These are phyloP conservation scores for Bombus affinis DNA, from an alignment of 1,140 invertebrate species.

Conservation along the genomic window DNA sequence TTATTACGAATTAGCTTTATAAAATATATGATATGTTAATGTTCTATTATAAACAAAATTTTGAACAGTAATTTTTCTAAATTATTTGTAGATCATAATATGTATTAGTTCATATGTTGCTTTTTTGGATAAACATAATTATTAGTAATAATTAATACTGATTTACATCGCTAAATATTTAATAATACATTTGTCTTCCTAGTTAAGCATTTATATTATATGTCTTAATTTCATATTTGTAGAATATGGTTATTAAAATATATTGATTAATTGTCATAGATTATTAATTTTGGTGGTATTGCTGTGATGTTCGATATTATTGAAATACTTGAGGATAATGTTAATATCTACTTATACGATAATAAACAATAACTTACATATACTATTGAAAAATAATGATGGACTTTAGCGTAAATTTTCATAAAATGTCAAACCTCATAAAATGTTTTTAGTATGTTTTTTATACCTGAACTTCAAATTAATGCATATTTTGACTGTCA, in stretches of 20 bases:
- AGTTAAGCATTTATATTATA: background rate
- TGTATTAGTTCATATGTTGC: background rate
- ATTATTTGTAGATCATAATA: background rate
- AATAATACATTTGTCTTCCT: conserved; percentile 1
- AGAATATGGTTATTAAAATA: background rate
- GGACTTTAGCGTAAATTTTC: background rate
- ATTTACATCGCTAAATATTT: background rate
- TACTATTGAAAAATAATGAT: background rate
- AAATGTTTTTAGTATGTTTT: background rate
- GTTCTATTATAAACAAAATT: background rate
- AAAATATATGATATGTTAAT: background rate
- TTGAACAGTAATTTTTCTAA: background rate
- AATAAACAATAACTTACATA: background rate
- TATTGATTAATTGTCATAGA: background rate
- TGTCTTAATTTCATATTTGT: background rate
- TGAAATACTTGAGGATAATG: background rate
- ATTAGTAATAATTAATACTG: background rate
- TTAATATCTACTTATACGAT: conserved; percentile 4
- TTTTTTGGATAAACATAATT: background rate
- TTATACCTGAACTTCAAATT: background rate
- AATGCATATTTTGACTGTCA: background rate
- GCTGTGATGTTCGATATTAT: background rate
- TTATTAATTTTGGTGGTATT: background rate
- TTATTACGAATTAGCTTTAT: background rate
- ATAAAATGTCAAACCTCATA: background rate